Evolutionary conservation across 2,797 vertebrate genomes (phyloP).

Genomic region (Scyliorhinus canicula): DNA sequence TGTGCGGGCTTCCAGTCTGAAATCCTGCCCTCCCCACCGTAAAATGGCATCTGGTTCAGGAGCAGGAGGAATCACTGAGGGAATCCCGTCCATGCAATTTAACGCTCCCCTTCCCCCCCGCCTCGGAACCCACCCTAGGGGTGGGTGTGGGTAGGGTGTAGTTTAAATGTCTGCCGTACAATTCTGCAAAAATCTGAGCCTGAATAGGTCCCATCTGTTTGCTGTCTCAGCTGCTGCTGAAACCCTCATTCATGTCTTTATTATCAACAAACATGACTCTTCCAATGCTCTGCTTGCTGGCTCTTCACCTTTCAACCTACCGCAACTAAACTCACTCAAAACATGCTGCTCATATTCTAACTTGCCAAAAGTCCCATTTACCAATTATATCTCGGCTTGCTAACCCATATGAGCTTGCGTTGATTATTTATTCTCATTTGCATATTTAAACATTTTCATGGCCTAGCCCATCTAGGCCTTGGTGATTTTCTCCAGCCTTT

Average conservation of each 20-base stretch:
- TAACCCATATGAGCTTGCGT: not conserved
- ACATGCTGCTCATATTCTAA: not conserved
- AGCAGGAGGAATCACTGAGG: too few species aligned
- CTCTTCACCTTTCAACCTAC: not conserved
- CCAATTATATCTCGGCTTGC: not conserved
- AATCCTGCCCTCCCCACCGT: too few species aligned
- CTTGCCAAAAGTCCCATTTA: not conserved
- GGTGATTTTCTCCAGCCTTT: not conserved
- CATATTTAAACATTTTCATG: not conserved
- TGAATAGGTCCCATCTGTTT: too few species aligned
- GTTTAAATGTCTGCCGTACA: too few species aligned
- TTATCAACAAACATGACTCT: not conserved
- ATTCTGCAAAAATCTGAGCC: too few species aligned
- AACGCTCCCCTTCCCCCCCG: too few species aligned
- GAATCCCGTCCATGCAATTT: too few species aligned
- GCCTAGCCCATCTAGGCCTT: not conserved
- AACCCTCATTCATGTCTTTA: not conserved
- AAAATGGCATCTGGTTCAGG: too few species aligned
- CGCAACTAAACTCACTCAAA: not conserved
- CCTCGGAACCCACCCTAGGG: too few species aligned
- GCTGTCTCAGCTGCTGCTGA: not conserved
- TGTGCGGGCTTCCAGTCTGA: too few species aligned
- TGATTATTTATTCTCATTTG: not conserved
- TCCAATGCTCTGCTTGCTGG: not conserved
- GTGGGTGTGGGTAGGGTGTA: too few species aligned